These are phyloP conservation scores for Triplophysa rosa DNA, from an alignment of 2,113 vertebrate genomes.

Conservation along the genomic window DNA sequence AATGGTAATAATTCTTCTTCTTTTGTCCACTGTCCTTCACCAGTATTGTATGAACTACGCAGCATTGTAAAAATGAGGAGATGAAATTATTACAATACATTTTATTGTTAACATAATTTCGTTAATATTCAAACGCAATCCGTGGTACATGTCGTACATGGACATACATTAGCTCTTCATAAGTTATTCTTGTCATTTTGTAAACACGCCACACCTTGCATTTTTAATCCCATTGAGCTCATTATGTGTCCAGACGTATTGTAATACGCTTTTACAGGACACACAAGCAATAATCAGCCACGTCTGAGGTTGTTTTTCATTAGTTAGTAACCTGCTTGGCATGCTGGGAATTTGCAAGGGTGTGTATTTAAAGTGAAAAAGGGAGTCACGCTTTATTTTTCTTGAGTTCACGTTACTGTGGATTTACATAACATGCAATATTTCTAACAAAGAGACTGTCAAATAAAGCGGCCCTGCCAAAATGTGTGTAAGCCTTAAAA, in stretches of 20 bases:
- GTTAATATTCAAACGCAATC: neutral
- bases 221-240: neutral
- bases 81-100: constrained; percentile 56
- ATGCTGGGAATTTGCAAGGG: neutral
- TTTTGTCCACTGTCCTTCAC: constrained; percentile 63
- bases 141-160: neutral
- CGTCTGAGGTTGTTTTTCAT: neutral
- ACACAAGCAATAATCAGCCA: neutral
- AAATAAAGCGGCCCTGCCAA: no score
- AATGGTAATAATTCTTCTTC: constrained; percentile 65
- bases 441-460: no score
- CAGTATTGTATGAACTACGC: constrained; percentile 74
- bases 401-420: no score
- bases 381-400: no score
- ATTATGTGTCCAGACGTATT: neutral
- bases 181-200: constrained; percentile 25
- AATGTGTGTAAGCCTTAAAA: no score
- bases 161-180: neutral
- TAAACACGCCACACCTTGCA: neutral
- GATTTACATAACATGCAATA: no score
- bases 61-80: constrained; percentile 64
- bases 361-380: neutral
- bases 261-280: neutral
- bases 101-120: neutral
- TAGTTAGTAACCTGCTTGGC: neutral